Conservation (phyloP, 2,113 vertebrate genomes). For the Pteronura brasiliensis region DNA sequence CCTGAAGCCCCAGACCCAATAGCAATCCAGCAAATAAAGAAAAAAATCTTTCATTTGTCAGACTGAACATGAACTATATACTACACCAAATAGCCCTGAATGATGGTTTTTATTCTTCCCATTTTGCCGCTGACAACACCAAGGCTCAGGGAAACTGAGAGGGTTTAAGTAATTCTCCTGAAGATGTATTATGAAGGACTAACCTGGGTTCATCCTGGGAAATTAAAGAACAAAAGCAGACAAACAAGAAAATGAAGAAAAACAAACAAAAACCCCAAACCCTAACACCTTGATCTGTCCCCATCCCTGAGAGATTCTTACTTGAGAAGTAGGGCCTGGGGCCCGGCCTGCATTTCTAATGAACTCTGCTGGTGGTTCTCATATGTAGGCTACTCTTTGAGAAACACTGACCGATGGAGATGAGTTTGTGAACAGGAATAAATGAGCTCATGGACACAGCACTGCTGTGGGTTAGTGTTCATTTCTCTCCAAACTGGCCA, state of each 20-base stretch:
- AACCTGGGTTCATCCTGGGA: background rate
- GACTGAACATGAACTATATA: background rate
- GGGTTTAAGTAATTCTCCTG: background rate
- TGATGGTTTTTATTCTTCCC: background rate
- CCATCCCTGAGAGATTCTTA: background rate
- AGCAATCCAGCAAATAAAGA: background rate
- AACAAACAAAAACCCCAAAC: background rate
- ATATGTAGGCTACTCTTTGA: background rate
- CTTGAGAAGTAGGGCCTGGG: background rate
- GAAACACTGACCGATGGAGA: background rate
- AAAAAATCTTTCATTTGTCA: background rate
- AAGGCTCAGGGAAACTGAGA: background rate
- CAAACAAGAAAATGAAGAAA: background rate
- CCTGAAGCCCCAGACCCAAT: background rate
- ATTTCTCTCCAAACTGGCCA: background rate
- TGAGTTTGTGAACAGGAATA: background rate
- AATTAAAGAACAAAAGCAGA: background rate
- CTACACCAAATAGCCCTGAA: background rate
- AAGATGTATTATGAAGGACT: background rate
- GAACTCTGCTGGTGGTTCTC: background rate
- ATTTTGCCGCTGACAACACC: background rate
- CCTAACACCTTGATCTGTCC: background rate
- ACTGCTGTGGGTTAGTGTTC: background rate
- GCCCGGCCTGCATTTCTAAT: background rate
- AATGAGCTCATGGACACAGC: background rate